phyloP scores from a whole-genome alignment of 2,797 vertebrate genomes.

The Megaceryle alcyon region DNA sequence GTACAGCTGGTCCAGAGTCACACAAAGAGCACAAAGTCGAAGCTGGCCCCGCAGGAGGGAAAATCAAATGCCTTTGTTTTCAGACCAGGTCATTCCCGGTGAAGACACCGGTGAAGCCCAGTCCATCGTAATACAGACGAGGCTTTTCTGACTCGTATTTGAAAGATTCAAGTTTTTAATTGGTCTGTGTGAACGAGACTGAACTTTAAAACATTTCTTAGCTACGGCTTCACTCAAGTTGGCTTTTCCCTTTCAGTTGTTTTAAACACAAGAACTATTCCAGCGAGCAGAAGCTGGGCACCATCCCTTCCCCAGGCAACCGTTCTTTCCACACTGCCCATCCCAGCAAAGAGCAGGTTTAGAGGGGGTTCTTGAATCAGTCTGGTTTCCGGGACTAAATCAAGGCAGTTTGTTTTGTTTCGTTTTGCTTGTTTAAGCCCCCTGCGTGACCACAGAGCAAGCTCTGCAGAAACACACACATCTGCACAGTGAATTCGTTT shows the following conservation, averaged over 20 bases:
- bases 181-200: rapidly evolving
- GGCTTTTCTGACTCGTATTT: background rate
- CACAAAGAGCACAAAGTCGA: background rate
- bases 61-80: background rate
- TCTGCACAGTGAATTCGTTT: background rate
- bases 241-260: background rate
- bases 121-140: rapidly evolving
- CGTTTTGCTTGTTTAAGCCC: background rate
- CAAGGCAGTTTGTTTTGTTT: too few relatives aligned
- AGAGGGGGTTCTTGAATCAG: background rate
- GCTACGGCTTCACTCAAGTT: background rate
- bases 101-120: background rate
- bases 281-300: background rate
- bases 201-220: background rate
- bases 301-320: background rate
- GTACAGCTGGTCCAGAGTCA: background rate
- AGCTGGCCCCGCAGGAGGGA: background rate
- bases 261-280: background rate
- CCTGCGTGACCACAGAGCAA: background rate
- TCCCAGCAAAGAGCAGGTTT: background rate
- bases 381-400: background rate
- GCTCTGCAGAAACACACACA: background rate
- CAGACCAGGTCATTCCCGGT: background rate
- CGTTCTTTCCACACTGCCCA: background rate
- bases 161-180: background rate